Evolutionary conservation across 1,140 invertebrate species (phyloP).

Genomic region (Chelonus insularis): DNA sequence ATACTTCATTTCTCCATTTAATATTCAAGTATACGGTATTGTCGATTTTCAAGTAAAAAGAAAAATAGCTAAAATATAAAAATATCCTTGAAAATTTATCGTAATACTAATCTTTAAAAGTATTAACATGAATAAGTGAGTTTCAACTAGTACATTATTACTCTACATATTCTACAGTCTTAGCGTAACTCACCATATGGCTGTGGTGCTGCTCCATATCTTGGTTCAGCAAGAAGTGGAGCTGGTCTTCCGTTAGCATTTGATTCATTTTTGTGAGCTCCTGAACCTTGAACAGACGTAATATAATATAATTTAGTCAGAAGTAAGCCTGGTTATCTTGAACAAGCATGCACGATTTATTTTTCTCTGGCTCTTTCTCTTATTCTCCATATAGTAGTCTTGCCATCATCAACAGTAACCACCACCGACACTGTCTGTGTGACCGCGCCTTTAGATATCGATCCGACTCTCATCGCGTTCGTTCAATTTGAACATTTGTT

Average conservation of each 20-base stretch:
- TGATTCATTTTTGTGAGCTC: constrained; percentile 57
- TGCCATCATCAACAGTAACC: constrained; percentile 3
- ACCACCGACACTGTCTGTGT: constrained; percentile 13
- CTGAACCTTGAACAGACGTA: constrained; percentile 54
- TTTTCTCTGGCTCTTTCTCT: constrained; percentile 19
- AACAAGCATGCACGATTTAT: constrained; percentile 12
- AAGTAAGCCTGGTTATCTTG: constrained; percentile 3
- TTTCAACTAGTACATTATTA: too few species aligned
- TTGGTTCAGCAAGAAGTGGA: constrained; percentile 81
- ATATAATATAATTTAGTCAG: not conserved
- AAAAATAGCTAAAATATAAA: too few species aligned
- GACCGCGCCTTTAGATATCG: constrained; percentile 12
- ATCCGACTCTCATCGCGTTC: constrained; percentile 7
- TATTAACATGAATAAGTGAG: too few species aligned
- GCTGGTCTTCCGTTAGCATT: constrained; percentile 68
- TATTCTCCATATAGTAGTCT: constrained; percentile 5
- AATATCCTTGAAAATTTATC: too few species aligned
- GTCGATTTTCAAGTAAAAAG: too few species aligned
- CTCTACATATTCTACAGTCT: too few species aligned
- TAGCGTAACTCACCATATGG: constrained; percentile 74
- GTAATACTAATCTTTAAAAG: too few species aligned
- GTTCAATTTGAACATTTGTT: not conserved
- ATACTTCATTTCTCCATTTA: not conserved
- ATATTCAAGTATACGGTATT: not conserved
- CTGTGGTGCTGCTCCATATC: constrained; percentile 81